Evolutionary conservation across 2,888 invertebrate species (phyloP).

Genomic region (Pollenia amentaria): DNA sequence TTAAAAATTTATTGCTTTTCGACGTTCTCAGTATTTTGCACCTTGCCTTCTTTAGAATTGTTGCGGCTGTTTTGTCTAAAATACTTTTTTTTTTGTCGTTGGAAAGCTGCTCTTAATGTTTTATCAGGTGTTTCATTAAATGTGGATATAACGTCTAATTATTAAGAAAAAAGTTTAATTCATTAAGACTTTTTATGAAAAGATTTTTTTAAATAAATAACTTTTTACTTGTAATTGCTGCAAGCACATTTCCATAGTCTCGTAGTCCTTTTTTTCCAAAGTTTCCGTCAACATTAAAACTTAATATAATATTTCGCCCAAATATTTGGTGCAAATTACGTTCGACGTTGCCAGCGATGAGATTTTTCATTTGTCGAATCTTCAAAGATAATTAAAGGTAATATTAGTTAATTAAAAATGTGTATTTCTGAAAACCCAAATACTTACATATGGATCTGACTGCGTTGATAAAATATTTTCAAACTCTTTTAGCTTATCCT

Average conservation of each 20-base stretch:
- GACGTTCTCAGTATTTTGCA: background rate
- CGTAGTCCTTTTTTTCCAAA: slow-evolving; percentile 13
- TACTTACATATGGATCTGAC: slow-evolving; percentile 28
- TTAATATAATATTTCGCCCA: slow-evolving; percentile 32
- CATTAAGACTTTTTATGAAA: background rate
- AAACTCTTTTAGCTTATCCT: slow-evolving; percentile 26
- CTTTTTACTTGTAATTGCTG: slow-evolving; percentile 8
- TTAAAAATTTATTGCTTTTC: no score
- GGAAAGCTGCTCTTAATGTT: slow-evolving; percentile 36
- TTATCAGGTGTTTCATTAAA: slow-evolving; percentile 17
- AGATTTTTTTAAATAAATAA: slow-evolving; percentile 1
- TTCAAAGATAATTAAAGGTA: no score
- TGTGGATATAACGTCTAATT: slow-evolving; percentile 39
- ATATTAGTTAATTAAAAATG: slow-evolving; percentile 15
- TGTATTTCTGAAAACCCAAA: background rate
- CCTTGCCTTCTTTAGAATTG: slow-evolving; percentile 4
- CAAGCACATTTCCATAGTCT: slow-evolving; percentile 22
- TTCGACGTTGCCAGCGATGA: slow-evolving; percentile 2
- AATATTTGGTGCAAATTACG: slow-evolving; percentile 33
- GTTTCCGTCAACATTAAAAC: background rate
- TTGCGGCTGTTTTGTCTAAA: slow-evolving; percentile 39
- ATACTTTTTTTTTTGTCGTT: slow-evolving; percentile 44
- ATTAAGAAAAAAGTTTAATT: slow-evolving; percentile 6
- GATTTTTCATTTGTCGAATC: no score
- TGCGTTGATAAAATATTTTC: slow-evolving; percentile 15